Percentiles rank a stretch among this genome's conserved stretches.
phyloP scores from a whole-genome alignment of 37 sponge, comb jelly and placozoan genomes.

The Chondrosia reniformis region DNA sequence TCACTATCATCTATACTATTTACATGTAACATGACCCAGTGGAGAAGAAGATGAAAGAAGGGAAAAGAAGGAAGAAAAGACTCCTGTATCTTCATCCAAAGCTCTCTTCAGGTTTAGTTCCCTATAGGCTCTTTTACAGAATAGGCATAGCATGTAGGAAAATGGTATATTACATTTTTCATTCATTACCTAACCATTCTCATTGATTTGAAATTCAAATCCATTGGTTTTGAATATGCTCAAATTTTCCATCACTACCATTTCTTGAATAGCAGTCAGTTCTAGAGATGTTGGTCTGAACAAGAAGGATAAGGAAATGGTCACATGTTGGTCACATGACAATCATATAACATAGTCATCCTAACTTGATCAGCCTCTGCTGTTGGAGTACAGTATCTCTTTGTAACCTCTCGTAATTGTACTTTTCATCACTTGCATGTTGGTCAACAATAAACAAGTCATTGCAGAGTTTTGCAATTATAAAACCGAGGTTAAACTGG shows the following conservation, averaged over 20 bases:
- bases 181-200: constrained; percentile 30
- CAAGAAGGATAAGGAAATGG: no score
- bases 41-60: no score
- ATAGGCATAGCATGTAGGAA: no score
- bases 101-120: no score
- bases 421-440: constrained; percentile 99
- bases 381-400: constrained; percentile 71
- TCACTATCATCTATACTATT: no score
- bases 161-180: neutral
- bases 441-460: constrained; percentile 98
- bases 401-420: constrained; percentile 86
- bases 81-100: no score
- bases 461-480: constrained; percentile 59
- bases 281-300: constrained; percentile 66
- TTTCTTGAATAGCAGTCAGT: constrained; percentile 79
- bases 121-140: no score
- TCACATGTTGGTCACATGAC: no score
- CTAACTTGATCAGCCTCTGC: constrained; percentile 75
- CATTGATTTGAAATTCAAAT: constrained; percentile 79
- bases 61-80: no score
- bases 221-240: constrained; percentile 85
- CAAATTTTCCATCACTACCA: constrained; percentile 75
- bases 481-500: constrained; percentile 97
- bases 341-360: no score
- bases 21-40: no score